Evolutionary conservation across 2,888 invertebrate genomes (phyloP).

Genomic region (Ennomos fuscantarius): DNA sequence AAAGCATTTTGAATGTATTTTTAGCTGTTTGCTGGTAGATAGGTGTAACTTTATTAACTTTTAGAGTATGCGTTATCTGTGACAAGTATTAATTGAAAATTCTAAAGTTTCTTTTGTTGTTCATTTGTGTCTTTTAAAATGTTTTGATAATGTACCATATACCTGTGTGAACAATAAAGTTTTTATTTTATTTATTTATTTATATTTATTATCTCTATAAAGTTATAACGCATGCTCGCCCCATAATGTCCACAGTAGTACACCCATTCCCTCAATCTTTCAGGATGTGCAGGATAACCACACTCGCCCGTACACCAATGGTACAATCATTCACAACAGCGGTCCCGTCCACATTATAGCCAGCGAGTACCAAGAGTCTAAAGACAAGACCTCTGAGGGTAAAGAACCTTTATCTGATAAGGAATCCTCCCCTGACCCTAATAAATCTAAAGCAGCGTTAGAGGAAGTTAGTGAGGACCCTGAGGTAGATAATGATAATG

Average conservation of each 20-base stretch:
- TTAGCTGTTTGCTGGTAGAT: slow-evolving; percentile 3
- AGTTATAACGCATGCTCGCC: slow-evolving; percentile 1
- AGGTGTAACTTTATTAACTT: not conserved
- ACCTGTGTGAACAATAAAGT: no score
- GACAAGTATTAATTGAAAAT: not conserved
- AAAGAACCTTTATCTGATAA: slow-evolving; percentile 39
- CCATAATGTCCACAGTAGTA: not conserved
- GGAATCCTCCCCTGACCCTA: slow-evolving; percentile 37
- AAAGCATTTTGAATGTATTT: slow-evolving; percentile 5
- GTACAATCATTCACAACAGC: slow-evolving; percentile 68
- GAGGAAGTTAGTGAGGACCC: slow-evolving; percentile 30
- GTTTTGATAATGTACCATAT: not conserved
- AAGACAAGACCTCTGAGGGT: slow-evolving; percentile 54
- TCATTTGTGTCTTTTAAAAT: no score
- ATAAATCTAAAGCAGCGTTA: slow-evolving; percentile 28
- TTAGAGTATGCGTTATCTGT: slow-evolving; percentile 1
- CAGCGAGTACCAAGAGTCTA: slow-evolving; percentile 68
- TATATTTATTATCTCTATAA: not conserved
- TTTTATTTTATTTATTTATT: no score
- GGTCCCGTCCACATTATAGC: slow-evolving; percentile 75
- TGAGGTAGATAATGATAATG: slow-evolving; percentile 17
- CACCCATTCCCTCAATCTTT: slow-evolving; percentile 1
- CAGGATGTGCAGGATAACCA: slow-evolving; percentile 75
- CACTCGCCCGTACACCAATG: slow-evolving; percentile 77
- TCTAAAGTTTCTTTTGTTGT: no score